These are phyloP conservation scores for Drosophila kokeensis DNA, from an alignment of 2,888 invertebrate genomes.

Conservation along the genomic window DNA sequence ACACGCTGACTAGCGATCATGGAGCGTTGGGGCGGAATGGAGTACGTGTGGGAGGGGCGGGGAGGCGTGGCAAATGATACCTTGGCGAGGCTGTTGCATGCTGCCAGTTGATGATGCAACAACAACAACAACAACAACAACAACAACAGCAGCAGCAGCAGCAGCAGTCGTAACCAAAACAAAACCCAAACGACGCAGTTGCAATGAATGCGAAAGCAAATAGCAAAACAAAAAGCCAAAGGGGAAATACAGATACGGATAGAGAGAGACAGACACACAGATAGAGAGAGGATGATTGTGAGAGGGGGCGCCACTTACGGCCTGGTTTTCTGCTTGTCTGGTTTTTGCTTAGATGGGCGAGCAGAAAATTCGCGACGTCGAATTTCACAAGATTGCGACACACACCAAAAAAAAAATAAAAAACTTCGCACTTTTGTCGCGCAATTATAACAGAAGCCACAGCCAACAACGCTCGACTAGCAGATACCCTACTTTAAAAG, in stretches of 20 bases:
- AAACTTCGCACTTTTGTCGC: constrained; percentile 66
- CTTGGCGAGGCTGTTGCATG: constrained; percentile 58
- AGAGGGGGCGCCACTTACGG: constrained; percentile 35
- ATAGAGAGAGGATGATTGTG: constrained; percentile 1
- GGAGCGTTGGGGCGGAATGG: constrained; percentile 3
- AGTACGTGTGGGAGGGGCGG: not conserved
- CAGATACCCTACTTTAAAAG: not conserved
- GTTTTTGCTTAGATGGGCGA: constrained; percentile 54
- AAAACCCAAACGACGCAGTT: constrained; percentile 56
- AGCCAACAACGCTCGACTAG: not conserved
- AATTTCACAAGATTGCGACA: constrained; percentile 76
- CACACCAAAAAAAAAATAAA: constrained; percentile 12
- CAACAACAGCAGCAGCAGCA: constrained; percentile 43
- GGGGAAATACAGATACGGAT: constrained; percentile 17
- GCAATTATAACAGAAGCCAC: constrained; percentile 48
- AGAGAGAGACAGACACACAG: not conserved
- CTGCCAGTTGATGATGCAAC: constrained; percentile 67
- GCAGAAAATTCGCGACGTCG: constrained; percentile 66
- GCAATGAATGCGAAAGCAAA: constrained; percentile 63
- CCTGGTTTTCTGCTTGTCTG: constrained; percentile 52
- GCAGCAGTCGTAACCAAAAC: constrained; percentile 28
- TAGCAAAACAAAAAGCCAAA: constrained; percentile 59
- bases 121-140: constrained; percentile 65
- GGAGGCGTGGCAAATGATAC: constrained; percentile 32
- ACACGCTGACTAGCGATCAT: constrained; percentile 46